Evolutionary conservation across 2,797 vertebrate genomes (phyloP), one percentile per base, ranked within the genome.

Genomic region (Myotis myotis): DNA sequence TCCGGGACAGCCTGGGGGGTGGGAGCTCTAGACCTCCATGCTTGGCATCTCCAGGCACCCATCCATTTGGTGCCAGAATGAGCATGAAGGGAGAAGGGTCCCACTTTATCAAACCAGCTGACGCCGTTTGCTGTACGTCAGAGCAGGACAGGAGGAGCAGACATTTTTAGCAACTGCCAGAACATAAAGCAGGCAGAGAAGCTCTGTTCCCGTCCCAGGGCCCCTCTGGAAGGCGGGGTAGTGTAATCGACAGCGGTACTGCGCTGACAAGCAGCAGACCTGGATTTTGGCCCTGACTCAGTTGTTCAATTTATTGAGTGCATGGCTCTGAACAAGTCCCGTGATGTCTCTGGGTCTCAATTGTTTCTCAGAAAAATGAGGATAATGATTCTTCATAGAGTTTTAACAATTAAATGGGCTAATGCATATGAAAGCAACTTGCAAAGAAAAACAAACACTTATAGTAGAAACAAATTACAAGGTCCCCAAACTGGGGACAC

Each of bases 401-500:
- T 53, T 70, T 13, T 74, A 71, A 75, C 91, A 44, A 81, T 53
- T 71, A 86, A 75, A 87, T 38, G 30, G 7, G 36, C 2, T 85
- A 74, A 51, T 72, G 62, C 33, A 87, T 47, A 33, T 75, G 49
- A 70, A 95, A 82, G 66, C 66, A 80, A 41, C 47, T 92, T 53
- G 41, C 53, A 89, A 47, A 78, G 15, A 17, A 49, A 64, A 62
- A 62, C 25, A 47, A 51, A 82, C 7, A 78, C 1, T n/a, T 44
- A 55, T 1, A 41, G 36, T 93, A 78, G 87, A 96, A 97, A 96
- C 96, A 97, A 96, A 97, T 96, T 96, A 97, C 47, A 84, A 80
- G 70, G n/a, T 97, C 97, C 97, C 64, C 70, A 95, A 97, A 75
- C 15, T 15, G 0, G 60, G 36, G 38, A 23, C 2, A 6, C 16